Percentiles rank a stretch among this genome's conserved stretches.
Conservation (phyloP, 2,797 vertebrate genomes). For the Rhinoraja longicauda region DNA sequence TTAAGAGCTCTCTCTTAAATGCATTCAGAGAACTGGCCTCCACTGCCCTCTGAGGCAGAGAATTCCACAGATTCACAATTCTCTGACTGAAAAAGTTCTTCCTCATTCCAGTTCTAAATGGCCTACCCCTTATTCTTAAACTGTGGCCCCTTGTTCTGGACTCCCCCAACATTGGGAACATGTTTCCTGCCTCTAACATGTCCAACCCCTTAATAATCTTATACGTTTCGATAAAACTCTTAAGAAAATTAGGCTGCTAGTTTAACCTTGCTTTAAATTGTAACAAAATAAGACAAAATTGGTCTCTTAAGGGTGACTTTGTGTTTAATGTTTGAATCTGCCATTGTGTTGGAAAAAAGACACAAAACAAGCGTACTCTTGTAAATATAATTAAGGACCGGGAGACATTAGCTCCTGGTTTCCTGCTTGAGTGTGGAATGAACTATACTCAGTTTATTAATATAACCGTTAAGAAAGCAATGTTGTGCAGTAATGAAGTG, state of each 20-base stretch:
- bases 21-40: no score
- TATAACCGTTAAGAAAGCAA: neutral
- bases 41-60: no score
- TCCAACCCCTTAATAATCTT: no score
- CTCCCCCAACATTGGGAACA: no score
- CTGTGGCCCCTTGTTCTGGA: no score
- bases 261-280: neutral
- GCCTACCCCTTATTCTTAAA: no score
- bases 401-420: neutral
- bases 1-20: no score
- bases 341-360: neutral
- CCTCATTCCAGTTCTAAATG: no score
- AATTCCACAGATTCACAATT: no score
- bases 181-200: no score
- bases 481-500: constrained; percentile 15
- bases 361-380: neutral
- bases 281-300: neutral
- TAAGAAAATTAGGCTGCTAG: neutral
- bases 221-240: no score
- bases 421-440: neutral
- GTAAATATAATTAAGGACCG: constrained; percentile 13
- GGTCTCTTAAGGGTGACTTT: neutral
- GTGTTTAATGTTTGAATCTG: constrained; percentile 11
- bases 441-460: neutral
- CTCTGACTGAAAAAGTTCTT: no score